phyloP scores from a whole-genome alignment of 1,140 invertebrate genomes.

The Apis dorsata region DNA sequence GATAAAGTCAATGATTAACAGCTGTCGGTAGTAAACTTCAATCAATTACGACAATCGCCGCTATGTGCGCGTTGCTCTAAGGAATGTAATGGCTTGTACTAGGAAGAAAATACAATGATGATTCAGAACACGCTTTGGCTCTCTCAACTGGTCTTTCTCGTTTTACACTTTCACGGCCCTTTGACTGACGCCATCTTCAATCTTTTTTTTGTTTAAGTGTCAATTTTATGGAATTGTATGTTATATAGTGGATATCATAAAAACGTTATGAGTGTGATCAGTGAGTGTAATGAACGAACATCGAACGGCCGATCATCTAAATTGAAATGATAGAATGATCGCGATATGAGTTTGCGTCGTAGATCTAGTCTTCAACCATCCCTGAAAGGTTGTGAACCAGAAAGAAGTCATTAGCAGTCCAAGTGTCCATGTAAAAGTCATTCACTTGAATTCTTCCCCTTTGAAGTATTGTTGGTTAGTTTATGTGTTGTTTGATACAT shows the following conservation, averaged over 20 bases:
- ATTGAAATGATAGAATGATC: slow-evolving; percentile 43
- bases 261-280: slow-evolving; percentile 26
- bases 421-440: slow-evolving; percentile 69
- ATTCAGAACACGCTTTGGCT: slow-evolving; percentile 33
- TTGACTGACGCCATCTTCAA: slow-evolving; percentile 47
- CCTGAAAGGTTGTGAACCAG: slow-evolving; percentile 50
- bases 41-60: slow-evolving; percentile 1
- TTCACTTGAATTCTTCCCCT: slow-evolving; percentile 61
- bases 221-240: slow-evolving; percentile 25
- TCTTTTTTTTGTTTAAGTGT: slow-evolving; percentile 36
- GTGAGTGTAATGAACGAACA: slow-evolving; percentile 33
- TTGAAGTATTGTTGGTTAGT: slow-evolving; percentile 69
- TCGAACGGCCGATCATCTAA: slow-evolving; percentile 20
- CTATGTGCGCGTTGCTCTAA: slow-evolving; percentile 14
- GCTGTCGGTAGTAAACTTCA: background rate
- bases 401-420: slow-evolving; percentile 52
- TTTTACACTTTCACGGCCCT: background rate
- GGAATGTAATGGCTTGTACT: background rate
- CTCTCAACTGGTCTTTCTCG: slow-evolving; percentile 9
- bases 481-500: slow-evolving; percentile 64
- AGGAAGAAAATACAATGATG: slow-evolving; percentile 20
- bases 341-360: slow-evolving; percentile 68
- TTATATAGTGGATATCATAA: slow-evolving; percentile 24
- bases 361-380: slow-evolving; percentile 52
- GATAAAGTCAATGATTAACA: slow-evolving; percentile 20